A percentile compares a stretch with the other conserved stretches of the same genome.
These are phyloP conservation scores for Capitella teleta DNA, from an alignment of 1,140 invertebrate genomes.

Conservation along the genomic window DNA sequence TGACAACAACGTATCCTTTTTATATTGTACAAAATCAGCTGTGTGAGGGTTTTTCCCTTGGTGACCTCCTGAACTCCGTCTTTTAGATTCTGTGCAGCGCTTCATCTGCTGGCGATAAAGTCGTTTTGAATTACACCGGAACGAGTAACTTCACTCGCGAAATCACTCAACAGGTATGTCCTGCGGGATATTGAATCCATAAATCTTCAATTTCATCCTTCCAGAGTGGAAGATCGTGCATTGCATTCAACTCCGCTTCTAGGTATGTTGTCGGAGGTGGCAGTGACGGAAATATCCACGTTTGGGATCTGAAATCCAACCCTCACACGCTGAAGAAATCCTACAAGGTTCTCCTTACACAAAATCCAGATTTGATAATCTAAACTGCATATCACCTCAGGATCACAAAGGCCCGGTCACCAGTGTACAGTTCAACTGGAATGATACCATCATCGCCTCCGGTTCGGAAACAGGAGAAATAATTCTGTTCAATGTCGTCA, in stretches of 20 bases:
- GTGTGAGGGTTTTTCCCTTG: no score
- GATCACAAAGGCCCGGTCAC: constrained; percentile 31
- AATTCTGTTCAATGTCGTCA: constrained; percentile 33
- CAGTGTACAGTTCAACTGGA: constrained; percentile 28
- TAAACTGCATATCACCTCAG: constrained; percentile 13
- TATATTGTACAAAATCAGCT: no score
- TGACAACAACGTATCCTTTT: constrained; percentile 29
- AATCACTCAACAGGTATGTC: neutral
- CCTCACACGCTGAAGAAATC: constrained; percentile 29
- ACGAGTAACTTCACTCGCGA: neutral
- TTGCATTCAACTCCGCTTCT: constrained; percentile 29
- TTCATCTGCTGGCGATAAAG: constrained; percentile 22
- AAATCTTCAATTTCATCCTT: neutral
- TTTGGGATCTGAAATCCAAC: constrained; percentile 31
- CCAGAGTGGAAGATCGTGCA: constrained; percentile 23
- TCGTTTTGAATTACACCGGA: constrained; percentile 17
- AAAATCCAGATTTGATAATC: neutral
- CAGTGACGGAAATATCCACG: constrained; percentile 19
- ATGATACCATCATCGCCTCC: constrained; percentile 31
- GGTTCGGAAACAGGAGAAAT: constrained; percentile 35
- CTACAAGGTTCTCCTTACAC: constrained; percentile 21
- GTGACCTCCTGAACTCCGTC: constrained; percentile 1
- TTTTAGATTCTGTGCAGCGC: constrained; percentile 19
- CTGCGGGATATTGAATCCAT: neutral
- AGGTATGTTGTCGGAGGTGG: constrained; percentile 28